Evolutionary conservation across 2,113 vertebrate genomes (phyloP).

Genomic region (Sander vitreus): DNA sequence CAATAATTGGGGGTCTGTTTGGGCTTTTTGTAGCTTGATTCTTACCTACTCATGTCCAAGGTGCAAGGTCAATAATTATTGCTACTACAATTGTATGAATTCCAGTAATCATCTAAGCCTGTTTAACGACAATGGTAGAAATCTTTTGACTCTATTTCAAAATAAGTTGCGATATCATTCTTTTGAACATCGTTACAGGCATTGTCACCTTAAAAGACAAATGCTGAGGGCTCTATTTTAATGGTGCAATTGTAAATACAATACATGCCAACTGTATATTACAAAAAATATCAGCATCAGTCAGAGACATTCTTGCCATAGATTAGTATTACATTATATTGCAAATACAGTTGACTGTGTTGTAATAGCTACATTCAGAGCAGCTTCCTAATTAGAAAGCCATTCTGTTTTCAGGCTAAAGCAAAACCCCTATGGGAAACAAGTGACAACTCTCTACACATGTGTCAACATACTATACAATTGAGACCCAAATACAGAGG

Average conservation of each 20-base stretch:
- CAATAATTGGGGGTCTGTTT: not conserved
- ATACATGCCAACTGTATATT: not conserved
- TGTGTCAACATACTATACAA: not conserved
- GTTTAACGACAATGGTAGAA: not conserved
- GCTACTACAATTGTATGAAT: not conserved
- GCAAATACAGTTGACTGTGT: not conserved
- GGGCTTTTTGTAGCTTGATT: not conserved
- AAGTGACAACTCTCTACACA: conserved; percentile 8
- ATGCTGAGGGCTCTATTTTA: not conserved
- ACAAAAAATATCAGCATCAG: conserved; percentile 11
- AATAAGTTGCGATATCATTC: not conserved
- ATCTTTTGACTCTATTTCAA: not conserved
- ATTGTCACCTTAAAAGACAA: not conserved
- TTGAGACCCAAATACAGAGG: not conserved
- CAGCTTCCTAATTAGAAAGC: not conserved
- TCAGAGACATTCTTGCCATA: conserved; percentile 2
- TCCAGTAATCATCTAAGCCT: conserved; percentile 2
- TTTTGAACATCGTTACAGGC: not conserved
- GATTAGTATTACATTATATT: not conserved
- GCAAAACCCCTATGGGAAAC: not conserved
- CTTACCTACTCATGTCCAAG: not conserved
- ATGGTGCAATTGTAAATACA: not conserved
- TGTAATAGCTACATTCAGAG: not conserved
- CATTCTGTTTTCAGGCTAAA: not conserved
- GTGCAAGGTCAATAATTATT: conserved; percentile 32